phyloP scores from a whole-genome alignment of 2,888 invertebrate genomes.

The Cephus pygmeus region DNA sequence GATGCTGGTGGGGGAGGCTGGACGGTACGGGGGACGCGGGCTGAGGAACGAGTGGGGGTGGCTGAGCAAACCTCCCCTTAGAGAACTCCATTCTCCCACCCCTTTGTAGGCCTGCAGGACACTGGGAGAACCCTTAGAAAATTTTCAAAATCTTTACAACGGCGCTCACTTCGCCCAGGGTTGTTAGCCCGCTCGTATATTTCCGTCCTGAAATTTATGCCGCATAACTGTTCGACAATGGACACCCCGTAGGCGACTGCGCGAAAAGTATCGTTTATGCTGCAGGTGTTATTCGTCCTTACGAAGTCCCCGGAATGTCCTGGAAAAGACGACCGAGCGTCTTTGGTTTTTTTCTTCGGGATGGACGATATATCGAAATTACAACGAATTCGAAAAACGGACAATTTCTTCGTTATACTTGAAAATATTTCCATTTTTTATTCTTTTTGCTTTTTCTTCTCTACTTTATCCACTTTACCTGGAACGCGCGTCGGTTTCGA shows the following conservation, averaged over 20 bases:
- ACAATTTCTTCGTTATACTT: not conserved
- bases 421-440: not conserved
- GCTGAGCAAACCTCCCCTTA: constrained; percentile 24
- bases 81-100: constrained; percentile 12
- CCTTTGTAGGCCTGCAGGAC: constrained; percentile 17
- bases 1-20: not conserved
- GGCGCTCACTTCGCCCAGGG: constrained; percentile 18
- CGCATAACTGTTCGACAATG: constrained; percentile 29
- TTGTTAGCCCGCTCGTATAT: constrained; percentile 32
- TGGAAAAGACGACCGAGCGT: not conserved
- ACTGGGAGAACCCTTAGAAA: constrained; percentile 9
- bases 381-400: not conserved
- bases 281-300: constrained; percentile 5
- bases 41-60: constrained; percentile 24
- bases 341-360: not conserved
- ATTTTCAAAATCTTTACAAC: constrained; percentile 21
- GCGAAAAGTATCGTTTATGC: constrained; percentile 3
- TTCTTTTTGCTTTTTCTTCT: not conserved
- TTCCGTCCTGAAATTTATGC: constrained; percentile 34
- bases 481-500: not conserved
- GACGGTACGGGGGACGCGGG: not conserved
- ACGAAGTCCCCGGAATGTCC: not conserved
- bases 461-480: not conserved
- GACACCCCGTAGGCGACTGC: constrained; percentile 10
- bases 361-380: not conserved